Conservation (phyloP, 37 sponge, comb jelly and placozoan species). For the Crambe crambe region DNA sequence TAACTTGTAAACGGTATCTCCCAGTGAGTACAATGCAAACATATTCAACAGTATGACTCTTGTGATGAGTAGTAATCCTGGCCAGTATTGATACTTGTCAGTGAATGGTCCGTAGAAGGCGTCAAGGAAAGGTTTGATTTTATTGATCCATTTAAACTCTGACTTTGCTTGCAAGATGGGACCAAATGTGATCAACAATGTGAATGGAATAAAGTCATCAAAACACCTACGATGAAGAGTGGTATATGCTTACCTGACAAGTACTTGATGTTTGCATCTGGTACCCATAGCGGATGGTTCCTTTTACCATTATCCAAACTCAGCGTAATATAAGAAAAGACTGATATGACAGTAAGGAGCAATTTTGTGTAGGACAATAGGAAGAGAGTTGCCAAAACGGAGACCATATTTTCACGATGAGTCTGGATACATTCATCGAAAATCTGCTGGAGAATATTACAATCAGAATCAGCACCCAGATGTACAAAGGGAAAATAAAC, state of each 20-base stretch:
- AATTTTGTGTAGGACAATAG: constrained; percentile 15
- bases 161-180: not conserved
- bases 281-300: not conserved
- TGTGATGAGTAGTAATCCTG: constrained; percentile 8
- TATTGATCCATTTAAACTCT: constrained; percentile 12
- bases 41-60: not conserved
- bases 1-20: not conserved
- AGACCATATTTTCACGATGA: not conserved
- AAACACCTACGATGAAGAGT: not conserved
- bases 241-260: constrained; percentile 2
- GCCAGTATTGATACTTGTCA: constrained; percentile 15
- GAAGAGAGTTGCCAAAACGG: constrained; percentile 20
- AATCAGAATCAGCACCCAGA: not conserved
- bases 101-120: constrained; percentile 4
- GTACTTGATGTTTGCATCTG: not conserved
- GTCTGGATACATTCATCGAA: not conserved
- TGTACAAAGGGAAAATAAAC: not conserved
- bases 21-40: not conserved
- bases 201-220: not conserved
- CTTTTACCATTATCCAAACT: not conserved
- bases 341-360: not conserved
- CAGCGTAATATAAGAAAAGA: not conserved
- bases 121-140: constrained; percentile 27
- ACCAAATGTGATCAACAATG: not conserved
- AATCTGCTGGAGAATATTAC: not conserved